Evolutionary conservation across 2,797 vertebrate genomes (phyloP).

Genomic region (Falco peregrinus): DNA sequence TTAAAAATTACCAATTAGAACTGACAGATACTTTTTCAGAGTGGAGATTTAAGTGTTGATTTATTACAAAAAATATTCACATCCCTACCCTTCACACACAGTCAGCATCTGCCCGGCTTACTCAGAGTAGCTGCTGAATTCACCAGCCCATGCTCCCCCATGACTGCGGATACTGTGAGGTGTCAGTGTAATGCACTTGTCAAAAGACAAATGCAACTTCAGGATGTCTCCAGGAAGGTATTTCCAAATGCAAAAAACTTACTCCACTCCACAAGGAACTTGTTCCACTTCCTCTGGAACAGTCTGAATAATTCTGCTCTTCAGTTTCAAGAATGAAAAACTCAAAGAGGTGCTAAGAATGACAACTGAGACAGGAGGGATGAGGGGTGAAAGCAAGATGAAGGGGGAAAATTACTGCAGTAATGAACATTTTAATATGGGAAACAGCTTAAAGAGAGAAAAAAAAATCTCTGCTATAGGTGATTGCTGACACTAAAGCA

Average conservation of each 20-base stretch:
- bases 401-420: not conserved
- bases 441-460: not conserved
- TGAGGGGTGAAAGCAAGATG: not conserved
- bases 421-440: not conserved
- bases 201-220: not conserved
- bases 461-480: not conserved
- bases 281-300: not conserved
- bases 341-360: not conserved
- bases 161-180: not conserved
- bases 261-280: not conserved
- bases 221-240: not conserved
- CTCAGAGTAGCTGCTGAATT: not conserved
- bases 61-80: conserved; percentile 5
- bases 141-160: not conserved
- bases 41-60: not conserved
- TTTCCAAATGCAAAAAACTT: not conserved
- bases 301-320: not conserved
- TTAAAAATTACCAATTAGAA: conserved; percentile 53
- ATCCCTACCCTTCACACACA: not conserved
- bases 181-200: not conserved
- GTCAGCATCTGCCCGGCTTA: not conserved
- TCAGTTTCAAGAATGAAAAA: not conserved
- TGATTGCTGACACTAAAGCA: not conserved
- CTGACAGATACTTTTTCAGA: conserved; percentile 36
- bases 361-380: not conserved